Percentiles rank a stretch among this genome's conserved stretches.
phyloP scores from a whole-genome alignment of 2,113 vertebrate species.

The Octodon degus region DNA sequence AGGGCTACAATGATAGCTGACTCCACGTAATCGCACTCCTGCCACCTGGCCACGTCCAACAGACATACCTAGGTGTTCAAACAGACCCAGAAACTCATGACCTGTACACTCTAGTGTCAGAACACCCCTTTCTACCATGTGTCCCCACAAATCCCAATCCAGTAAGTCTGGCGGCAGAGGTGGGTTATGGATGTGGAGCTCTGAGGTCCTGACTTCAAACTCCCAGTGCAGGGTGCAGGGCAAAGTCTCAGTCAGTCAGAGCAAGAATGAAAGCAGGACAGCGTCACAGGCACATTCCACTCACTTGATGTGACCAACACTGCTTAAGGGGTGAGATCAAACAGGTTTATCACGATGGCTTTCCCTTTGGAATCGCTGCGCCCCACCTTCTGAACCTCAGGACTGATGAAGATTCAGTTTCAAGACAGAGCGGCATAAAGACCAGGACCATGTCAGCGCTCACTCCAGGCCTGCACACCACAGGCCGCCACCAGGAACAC shows the following conservation, averaged over 20 bases:
- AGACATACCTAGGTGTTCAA: not conserved
- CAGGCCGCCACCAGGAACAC: not conserved
- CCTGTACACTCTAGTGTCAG: not conserved
- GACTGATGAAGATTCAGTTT: not conserved
- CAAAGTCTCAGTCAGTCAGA: not conserved
- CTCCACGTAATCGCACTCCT: not conserved
- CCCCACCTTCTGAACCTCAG: not conserved
- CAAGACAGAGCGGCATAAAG: not conserved
- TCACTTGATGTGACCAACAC: not conserved
- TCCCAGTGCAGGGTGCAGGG: not conserved
- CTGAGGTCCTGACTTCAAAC: not conserved
- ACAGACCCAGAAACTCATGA: not conserved
- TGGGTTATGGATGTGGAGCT: too few species aligned
- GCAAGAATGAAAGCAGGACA: not conserved
- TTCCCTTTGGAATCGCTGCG: constrained; percentile 31
- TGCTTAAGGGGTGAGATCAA: not conserved
- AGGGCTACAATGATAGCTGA: not conserved
- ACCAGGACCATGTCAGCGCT: not conserved
- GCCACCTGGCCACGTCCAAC: not conserved
- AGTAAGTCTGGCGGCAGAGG: too few species aligned
- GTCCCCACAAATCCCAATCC: not conserved
- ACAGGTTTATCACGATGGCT: not conserved
- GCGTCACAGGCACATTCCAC: not conserved
- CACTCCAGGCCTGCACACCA: not conserved
- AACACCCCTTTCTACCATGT: not conserved